Evolutionary conservation across 2,888 invertebrate species (phyloP).

Genomic region (Ophion slaviceki): DNA sequence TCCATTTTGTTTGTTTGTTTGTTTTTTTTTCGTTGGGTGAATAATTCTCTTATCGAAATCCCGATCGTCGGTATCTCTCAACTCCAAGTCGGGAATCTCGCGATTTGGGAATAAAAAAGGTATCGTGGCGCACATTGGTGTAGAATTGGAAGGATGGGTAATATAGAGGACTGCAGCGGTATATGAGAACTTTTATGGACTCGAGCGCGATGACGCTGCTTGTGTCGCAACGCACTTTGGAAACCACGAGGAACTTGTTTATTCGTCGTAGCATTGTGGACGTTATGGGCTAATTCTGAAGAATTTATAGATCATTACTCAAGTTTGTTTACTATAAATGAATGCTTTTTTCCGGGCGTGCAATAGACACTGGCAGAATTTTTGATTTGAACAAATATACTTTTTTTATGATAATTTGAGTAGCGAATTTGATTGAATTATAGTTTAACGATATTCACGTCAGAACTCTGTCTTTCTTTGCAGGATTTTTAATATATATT

Average conservation of each 20-base stretch:
- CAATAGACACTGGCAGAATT: no score
- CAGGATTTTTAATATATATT: no score
- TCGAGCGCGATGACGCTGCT: constrained; percentile 13
- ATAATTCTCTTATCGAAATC: constrained; percentile 63
- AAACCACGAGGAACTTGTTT: constrained; percentile 46
- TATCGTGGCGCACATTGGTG: constrained; percentile 2
- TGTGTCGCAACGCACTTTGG: constrained; percentile 48
- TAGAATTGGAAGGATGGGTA: constrained; percentile 19
- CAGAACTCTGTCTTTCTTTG: no score
- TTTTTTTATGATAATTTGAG: no score
- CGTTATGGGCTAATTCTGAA: background rate
- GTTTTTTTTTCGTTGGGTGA: constrained; percentile 19
- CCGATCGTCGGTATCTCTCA: constrained; percentile 56
- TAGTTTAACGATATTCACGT: no score
- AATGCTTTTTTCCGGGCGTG: background rate
- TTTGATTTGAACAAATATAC: no score
- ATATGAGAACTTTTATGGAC: constrained; percentile 40
- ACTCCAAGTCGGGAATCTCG: constrained; percentile 35
- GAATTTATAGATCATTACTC: background rate
- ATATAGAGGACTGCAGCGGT: constrained; percentile 13
- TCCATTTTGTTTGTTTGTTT: constrained; percentile 17
- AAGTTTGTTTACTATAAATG: background rate
- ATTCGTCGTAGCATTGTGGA: constrained; percentile 4
- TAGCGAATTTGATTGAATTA: no score
- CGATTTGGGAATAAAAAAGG: constrained; percentile 27